Percentiles rank a stretch among this genome's conserved stretches.
Conservation (phyloP, 2,113 vertebrate genomes). For the Anoplopoma fimbria region DNA sequence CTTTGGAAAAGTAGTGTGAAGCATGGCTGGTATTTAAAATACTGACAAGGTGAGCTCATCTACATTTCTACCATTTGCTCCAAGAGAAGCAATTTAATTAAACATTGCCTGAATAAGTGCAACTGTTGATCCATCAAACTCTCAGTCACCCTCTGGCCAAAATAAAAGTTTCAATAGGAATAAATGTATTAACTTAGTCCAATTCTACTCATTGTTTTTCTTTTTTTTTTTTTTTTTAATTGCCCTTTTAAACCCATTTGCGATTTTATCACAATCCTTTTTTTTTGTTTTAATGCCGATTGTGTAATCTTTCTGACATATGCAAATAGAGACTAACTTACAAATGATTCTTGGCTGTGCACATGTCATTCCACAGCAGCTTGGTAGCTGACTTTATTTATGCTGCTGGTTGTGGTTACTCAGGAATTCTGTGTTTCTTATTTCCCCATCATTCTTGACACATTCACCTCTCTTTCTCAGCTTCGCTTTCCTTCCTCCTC, state of each 20-base stretch:
- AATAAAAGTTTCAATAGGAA: not conserved
- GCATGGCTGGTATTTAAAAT: not conserved
- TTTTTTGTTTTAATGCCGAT: not conserved
- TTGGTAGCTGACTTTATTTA: conserved; percentile 1
- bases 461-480: conserved; percentile 24
- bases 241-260: not conserved
- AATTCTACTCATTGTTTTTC: not conserved
- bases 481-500: conserved; percentile 10
- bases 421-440: conserved; percentile 23
- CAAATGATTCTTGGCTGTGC: not conserved
- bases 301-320: not conserved
- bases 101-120: not conserved
- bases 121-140: not conserved
- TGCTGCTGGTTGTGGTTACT: conserved; percentile 36
- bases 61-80: too few species aligned
- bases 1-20: not conserved
- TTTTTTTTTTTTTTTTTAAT: not conserved
- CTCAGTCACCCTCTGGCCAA: not conserved
- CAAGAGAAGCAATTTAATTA: not conserved
- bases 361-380: not conserved
- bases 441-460: conserved; percentile 34
- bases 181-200: not conserved
- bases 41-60: not conserved
- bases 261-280: not conserved
- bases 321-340: not conserved